These are phyloP conservation scores for Sarcophaga rosellei DNA, from an alignment of 2,888 invertebrate genomes.

Conservation along the genomic window DNA sequence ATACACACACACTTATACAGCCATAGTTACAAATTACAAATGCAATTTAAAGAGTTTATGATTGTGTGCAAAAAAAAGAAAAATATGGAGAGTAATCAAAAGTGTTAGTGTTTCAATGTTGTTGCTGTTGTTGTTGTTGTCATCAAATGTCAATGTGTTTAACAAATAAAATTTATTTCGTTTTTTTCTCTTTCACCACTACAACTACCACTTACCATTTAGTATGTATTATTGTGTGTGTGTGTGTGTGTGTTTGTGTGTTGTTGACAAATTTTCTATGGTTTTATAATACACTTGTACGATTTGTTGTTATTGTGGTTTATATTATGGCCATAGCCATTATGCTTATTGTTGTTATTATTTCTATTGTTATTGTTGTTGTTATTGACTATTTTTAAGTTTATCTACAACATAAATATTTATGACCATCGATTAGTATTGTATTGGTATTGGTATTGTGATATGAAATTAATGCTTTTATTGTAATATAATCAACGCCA, in stretches of 20 bases:
- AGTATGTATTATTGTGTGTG: neutral
- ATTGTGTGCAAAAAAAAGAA: neutral
- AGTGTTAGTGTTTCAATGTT: neutral
- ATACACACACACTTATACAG: too few relatives aligned
- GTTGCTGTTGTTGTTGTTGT: neutral
- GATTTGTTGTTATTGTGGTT: neutral
- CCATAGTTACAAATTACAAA: neutral
- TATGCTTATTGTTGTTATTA: neutral
- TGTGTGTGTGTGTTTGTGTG: neutral
- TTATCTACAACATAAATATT: slow-evolving; percentile 36
- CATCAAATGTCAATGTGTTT: slow-evolving; percentile 21
- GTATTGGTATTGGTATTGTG: neutral
- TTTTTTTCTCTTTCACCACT: neutral
- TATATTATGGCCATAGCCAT: neutral
- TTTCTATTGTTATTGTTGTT: slow-evolving; percentile 36
- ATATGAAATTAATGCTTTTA: slow-evolving; percentile 58
- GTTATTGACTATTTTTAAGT: slow-evolving; percentile 15
- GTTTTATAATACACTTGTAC: slow-evolving; percentile 4
- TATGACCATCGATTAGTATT: slow-evolving; percentile 49
- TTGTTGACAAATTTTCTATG: neutral
- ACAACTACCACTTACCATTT: neutral
- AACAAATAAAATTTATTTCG: slow-evolving; percentile 5
- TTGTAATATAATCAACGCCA: slow-evolving; percentile 41
- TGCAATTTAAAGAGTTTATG: neutral
- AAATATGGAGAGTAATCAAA: neutral